Conservation (phyloP, 2,797 vertebrate genomes). For the Triplophysa yarkandensis region DNA sequence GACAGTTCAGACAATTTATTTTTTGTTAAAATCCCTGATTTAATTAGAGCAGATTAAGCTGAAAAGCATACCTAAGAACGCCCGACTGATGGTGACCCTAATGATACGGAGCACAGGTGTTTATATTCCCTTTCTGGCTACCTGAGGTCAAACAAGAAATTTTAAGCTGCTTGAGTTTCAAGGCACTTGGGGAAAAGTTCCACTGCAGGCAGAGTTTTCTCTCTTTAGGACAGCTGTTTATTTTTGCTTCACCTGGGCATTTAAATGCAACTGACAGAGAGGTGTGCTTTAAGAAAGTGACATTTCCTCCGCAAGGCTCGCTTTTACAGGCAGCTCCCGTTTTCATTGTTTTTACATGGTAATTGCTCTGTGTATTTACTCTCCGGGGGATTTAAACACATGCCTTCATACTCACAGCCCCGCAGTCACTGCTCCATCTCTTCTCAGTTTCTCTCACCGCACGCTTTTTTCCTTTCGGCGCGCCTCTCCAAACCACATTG, state of each 20-base stretch:
- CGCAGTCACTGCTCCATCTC: conserved; percentile 47
- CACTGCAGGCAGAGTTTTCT: conserved; percentile 47
- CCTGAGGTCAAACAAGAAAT: conserved; percentile 42
- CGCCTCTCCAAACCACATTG: conserved; percentile 48
- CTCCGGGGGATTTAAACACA: conserved; percentile 60
- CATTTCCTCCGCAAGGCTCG: conserved; percentile 59
- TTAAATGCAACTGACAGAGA: conserved; percentile 69
- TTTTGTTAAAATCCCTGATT: not conserved
- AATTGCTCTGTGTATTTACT: conserved; percentile 65
- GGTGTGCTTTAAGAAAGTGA: conserved; percentile 66
- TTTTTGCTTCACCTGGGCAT: conserved; percentile 60
- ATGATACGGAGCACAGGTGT: conserved; percentile 37
- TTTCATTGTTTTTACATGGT: conserved; percentile 63
- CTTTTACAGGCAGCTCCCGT: conserved; percentile 62
- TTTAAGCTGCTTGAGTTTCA: conserved; percentile 42
- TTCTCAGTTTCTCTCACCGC: conserved; percentile 29
- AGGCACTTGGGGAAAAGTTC: conserved; percentile 43
- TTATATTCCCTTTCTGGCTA: conserved; percentile 37
- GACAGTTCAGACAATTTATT: too few species aligned
- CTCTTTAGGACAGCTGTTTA: conserved; percentile 58
- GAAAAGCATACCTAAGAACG: not conserved
- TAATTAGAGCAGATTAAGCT: not conserved
- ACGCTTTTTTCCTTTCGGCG: conserved; percentile 7
- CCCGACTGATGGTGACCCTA: not conserved
- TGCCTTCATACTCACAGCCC: conserved; percentile 52